A percentile compares a stretch with the other conserved stretches of the same genome.
Conservation (phyloP, 2,113 vertebrate species). For the Mystacornis crossleyi region DNA sequence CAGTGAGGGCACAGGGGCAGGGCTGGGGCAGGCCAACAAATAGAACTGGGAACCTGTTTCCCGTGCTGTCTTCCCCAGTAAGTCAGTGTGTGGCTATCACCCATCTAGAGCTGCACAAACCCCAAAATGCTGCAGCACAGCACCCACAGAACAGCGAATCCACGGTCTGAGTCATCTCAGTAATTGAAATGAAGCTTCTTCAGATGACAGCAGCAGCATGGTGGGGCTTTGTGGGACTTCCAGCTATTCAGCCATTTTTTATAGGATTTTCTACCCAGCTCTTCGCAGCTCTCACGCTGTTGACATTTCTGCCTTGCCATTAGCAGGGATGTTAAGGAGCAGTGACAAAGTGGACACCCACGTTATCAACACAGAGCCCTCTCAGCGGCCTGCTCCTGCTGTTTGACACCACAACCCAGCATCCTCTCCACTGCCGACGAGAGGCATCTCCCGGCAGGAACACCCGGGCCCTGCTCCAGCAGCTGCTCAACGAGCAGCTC, state of each 20-base stretch:
- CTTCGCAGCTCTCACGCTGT: not conserved
- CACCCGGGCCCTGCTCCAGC: not conserved
- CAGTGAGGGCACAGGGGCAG: not conserved
- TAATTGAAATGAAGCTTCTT: not conserved
- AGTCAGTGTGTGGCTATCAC: not conserved
- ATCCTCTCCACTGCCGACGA: not conserved
- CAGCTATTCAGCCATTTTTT: not conserved
- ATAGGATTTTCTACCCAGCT: not conserved
- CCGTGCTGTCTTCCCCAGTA: not conserved
- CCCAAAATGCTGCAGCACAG: not conserved
- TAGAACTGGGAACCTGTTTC: not conserved
- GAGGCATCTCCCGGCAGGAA: not conserved
- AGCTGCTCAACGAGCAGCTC: not conserved
- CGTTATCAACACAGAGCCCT: not conserved
- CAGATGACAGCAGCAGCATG: not conserved
- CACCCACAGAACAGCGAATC: not conserved
- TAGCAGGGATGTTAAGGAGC: not conserved
- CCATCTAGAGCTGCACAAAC: not conserved
- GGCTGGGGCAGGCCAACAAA: not conserved
- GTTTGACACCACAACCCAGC: not conserved
- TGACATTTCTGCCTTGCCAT: not conserved
- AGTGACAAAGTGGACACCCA: not conserved
- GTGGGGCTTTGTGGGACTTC: not conserved
- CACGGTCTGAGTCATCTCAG: not conserved
- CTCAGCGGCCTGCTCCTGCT: not conserved